A percentile compares a stretch with the other conserved stretches of the same genome.
Conservation (phyloP, 2,888 invertebrate species). For the Pollenia griseotomentosa region DNA sequence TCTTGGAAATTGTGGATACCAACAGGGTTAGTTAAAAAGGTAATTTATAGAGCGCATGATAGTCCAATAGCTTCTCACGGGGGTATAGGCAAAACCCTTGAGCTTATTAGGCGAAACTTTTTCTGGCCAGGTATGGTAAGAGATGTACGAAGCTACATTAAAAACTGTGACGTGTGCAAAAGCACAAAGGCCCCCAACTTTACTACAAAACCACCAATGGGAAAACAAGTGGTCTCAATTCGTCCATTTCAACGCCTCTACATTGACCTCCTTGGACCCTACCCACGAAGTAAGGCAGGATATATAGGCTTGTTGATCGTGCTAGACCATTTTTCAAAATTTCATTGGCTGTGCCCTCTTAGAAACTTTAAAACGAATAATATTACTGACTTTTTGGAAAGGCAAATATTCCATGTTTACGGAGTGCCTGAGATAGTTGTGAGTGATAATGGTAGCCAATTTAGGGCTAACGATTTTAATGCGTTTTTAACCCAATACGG, state of each 20-base stretch:
- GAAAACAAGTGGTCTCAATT: not conserved
- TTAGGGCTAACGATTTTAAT: not conserved
- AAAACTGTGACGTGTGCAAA: not conserved
- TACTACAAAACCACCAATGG: not conserved
- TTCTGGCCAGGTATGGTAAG: not conserved
- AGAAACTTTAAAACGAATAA: not conserved
- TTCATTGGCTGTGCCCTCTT: not conserved
- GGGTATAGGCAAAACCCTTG: not conserved
- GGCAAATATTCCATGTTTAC: slow-evolving; percentile 5
- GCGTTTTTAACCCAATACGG: not conserved
- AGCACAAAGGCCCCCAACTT: not conserved
- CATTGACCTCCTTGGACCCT: not conserved
- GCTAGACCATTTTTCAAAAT: not conserved
- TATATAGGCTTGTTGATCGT: not conserved
- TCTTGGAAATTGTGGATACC: slow-evolving; percentile 38
- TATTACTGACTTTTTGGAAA: not conserved
- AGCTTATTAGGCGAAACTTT: not conserved
- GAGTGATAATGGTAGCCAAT: not conserved
- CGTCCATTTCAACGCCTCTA: not conserved
- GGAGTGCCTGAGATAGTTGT: slow-evolving; percentile 4
- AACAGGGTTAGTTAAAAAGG: not conserved
- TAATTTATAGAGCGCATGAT: no score
- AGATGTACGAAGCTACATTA: slow-evolving; percentile 6
- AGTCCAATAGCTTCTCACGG: not conserved
- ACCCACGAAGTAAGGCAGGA: not conserved